Evolutionary conservation across 2,888 invertebrate species (phyloP), one percentile per base, ranked within the genome.

Genomic region (Tineola bisselliella): DNA sequence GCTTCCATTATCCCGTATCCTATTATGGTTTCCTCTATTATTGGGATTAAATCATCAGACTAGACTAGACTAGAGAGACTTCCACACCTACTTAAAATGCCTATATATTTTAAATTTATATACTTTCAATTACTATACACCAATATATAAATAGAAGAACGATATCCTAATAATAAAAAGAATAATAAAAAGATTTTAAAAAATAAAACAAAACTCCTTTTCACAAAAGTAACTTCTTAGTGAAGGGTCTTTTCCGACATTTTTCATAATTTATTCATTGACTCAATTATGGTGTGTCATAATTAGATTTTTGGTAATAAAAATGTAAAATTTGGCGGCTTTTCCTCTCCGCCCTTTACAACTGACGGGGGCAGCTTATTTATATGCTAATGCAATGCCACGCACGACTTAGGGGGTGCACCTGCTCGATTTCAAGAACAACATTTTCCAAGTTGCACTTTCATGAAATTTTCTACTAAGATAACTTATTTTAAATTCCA

Each of bases 371-470:
- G 72, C 67, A 66, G 76, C 78, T 83, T 84, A 87, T 87, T 84
- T 86, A 86, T 82, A 84, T 87, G 86, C 78, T 80, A 87, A 86
- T 87, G 72, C 69, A 66, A 81, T 78, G 75, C 81, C 77, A 78
- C 75, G 82, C 83, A 81, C 77, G 79, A 73, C 77, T 80, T 75
- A 80, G 77, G 76, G 74, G 72, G 66, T 77, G 76, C 81, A 83
- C 78, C 81, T 84, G 81, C 79, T 74, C 81, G 82, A 83, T 84
- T 83, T 83, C 79, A 79, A 79, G 80, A 80, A 80, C 80, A 82
- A 79, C 77, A 79, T 79, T 81, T 76, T 75, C 74, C 74, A 75
- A 74, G 75, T 74, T 78, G 81, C 78, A 81, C 80, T 84, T 84
- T 81, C 79, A 81, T 78, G 71, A 70, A 79, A 75, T 79, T 82